Evolutionary conservation across 2,888 invertebrate genomes (phyloP).

Genomic region (Tetheella fluctuosa): DNA sequence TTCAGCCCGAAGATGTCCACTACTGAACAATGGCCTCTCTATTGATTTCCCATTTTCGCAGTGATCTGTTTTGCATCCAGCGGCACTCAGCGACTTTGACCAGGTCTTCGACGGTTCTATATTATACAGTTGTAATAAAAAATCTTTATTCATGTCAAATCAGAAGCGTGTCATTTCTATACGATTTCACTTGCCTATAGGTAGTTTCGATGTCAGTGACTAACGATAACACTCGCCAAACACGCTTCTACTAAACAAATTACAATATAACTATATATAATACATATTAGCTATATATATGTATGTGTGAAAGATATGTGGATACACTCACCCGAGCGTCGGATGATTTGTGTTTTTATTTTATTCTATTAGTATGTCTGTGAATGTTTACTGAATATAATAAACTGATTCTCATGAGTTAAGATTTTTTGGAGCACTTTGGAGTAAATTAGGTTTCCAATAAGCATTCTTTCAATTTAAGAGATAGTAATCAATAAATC

Average conservation of each 20-base stretch:
- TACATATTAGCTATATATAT: constrained; percentile 22
- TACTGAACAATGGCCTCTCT: too few relatives aligned
- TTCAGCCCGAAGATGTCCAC: too few relatives aligned
- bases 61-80: too few relatives aligned
- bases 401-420: too few relatives aligned
- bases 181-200: constrained; percentile 49
- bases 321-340: constrained; percentile 26
- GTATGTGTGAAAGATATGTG: constrained; percentile 34
- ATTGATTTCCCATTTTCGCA: too few relatives aligned
- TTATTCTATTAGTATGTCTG: background rate
- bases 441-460: too few relatives aligned
- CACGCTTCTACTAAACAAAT: constrained; percentile 46
- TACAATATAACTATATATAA: constrained; percentile 12
- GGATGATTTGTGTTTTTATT: constrained; percentile 1
- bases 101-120: too few relatives aligned
- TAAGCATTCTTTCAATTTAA: too few relatives aligned
- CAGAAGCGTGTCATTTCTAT: constrained; percentile 54
- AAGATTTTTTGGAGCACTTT: background rate
- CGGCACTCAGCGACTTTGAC: too few relatives aligned
- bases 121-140: too few relatives aligned
- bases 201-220: constrained; percentile 65
- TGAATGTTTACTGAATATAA: background rate
- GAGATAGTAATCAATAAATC: too few relatives aligned
- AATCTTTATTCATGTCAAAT: constrained; percentile 19
- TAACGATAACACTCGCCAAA: constrained; percentile 64